These are phyloP conservation scores for Stichopus chloronotus DNA, from an alignment of 35 echinoderm and acorn worm species.

Conservation along the genomic window DNA sequence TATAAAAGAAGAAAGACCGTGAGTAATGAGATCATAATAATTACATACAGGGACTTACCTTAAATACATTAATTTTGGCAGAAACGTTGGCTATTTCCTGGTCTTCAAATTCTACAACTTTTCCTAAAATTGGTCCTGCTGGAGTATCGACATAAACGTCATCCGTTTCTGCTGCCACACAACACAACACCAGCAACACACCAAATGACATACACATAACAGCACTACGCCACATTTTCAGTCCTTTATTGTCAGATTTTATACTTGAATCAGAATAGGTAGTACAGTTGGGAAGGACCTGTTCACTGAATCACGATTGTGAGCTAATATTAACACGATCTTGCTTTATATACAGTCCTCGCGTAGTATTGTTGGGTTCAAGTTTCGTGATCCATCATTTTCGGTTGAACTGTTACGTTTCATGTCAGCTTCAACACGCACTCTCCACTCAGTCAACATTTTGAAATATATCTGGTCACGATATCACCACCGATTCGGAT, in stretches of 20 bases:
- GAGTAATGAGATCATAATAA: no score
- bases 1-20: no score
- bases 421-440: no score
- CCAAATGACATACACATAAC: not conserved
- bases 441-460: not conserved
- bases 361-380: not conserved
- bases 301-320: not conserved
- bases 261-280: not conserved
- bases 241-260: not conserved
- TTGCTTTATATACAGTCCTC: not conserved
- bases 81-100: not conserved
- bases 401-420: no score
- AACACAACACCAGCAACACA: not conserved
- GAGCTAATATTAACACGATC: not conserved
- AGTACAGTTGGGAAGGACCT: not conserved
- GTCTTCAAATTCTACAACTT: not conserved
- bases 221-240: not conserved
- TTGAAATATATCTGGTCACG: not conserved
- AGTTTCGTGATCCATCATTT: no score
- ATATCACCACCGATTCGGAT: not conserved
- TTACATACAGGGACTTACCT: not conserved
- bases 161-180: not conserved
- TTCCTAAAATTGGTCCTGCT: not conserved
- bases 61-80: constrained; percentile 13
- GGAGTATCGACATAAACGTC: not conserved